Evolutionary conservation across 1,140 invertebrate species (phyloP).

Genomic region (Thaumatotibia leucotreta): DNA sequence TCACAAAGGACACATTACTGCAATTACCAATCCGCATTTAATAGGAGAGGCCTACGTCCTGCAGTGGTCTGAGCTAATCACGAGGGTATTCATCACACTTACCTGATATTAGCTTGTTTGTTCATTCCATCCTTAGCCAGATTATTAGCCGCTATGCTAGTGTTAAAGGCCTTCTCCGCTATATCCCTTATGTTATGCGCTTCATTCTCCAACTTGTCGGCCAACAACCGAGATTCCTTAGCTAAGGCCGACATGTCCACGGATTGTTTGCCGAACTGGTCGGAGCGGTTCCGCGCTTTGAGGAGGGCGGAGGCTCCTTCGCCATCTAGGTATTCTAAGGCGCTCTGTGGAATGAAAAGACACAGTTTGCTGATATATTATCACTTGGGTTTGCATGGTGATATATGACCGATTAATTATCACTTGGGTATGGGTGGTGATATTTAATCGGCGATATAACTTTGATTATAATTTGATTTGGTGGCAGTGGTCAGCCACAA

Average conservation of each 20-base stretch:
- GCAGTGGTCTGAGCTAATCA: too few relatives aligned
- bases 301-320: conserved; percentile 87
- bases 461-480: too few relatives aligned
- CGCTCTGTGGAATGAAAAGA: conserved; percentile 71
- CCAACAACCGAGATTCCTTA: conserved; percentile 87
- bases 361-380: too few relatives aligned
- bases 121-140: conserved; percentile 88
- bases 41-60: too few relatives aligned
- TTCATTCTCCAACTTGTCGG: conserved; percentile 86
- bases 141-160: conserved; percentile 87
- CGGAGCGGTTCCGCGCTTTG: conserved; percentile 88
- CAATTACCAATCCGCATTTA: too few relatives aligned
- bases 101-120: conserved; percentile 88
- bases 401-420: too few relatives aligned
- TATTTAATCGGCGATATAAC: too few relatives aligned
- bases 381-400: too few relatives aligned
- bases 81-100: too few relatives aligned
- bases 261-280: conserved; percentile 93
- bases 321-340: conserved; percentile 85
- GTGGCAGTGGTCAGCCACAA: too few relatives aligned
- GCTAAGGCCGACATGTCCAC: conserved; percentile 94
- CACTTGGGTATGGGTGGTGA: too few relatives aligned
- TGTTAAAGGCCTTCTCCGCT: conserved; percentile 89
- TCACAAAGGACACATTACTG: too few relatives aligned
- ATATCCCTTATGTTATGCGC: conserved; percentile 86